A percentile compares a stretch with the other conserved stretches of the same genome.
These are phyloP conservation scores for Xiphorhynchus erythropygius DNA, from an alignment of 2,797 vertebrate genomes.

Conservation along the genomic window DNA sequence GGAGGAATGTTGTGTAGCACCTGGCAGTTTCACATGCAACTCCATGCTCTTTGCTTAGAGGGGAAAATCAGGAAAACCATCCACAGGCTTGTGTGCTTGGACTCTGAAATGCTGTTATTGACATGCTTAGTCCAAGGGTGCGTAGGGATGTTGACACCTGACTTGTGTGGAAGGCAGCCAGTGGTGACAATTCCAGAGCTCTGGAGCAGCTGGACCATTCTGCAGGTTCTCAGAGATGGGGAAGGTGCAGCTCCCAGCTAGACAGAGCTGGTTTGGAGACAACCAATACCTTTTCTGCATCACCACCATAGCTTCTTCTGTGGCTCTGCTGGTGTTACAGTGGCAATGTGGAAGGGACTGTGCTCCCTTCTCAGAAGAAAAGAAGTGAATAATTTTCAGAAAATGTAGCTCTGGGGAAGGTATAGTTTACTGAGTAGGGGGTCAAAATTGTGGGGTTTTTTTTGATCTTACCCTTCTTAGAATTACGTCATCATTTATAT, in stretches of 20 bases:
- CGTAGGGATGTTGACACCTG: background rate
- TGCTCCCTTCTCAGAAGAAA: background rate
- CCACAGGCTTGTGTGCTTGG: background rate
- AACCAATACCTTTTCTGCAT: background rate
- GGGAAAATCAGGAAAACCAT: background rate
- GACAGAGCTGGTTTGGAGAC: background rate
- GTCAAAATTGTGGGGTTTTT: background rate
- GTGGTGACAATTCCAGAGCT: background rate
- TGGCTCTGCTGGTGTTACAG: background rate
- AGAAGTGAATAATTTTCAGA: background rate
- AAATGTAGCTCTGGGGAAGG: background rate
- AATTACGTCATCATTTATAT: background rate
- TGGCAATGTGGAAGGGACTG: background rate
- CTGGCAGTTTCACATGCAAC: rapidly evolving
- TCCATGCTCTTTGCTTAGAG: background rate
- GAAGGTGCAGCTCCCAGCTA: background rate
- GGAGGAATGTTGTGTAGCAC: rapidly evolving
- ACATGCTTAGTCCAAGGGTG: background rate
- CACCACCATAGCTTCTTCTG: background rate
- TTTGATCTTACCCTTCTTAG: background rate
- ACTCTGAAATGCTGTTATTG: background rate
- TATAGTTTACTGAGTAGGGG: background rate
- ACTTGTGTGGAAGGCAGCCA: background rate
- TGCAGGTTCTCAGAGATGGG: background rate
- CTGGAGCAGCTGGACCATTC: background rate